phyloP scores from a whole-genome alignment of 2,797 vertebrate species.

The Ispidina picta region DNA sequence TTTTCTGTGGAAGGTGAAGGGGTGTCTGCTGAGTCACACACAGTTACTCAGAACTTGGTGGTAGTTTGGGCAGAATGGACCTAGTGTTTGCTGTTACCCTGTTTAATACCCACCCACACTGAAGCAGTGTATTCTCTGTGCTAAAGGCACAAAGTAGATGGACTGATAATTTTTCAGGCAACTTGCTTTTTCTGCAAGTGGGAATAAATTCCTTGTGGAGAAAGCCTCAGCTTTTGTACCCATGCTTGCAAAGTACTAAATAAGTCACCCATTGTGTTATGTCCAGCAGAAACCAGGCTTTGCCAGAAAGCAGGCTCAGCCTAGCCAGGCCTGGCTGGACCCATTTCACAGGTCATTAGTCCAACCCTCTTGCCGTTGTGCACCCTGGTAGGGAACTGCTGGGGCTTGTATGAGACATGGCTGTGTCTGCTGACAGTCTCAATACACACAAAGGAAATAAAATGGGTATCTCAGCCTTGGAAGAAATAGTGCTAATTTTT shows the following conservation, averaged over 20 bases:
- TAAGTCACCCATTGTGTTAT: background rate
- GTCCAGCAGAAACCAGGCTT: background rate
- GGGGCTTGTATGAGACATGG: background rate
- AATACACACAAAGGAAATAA: background rate
- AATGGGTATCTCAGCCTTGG: background rate
- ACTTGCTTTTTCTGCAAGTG: background rate
- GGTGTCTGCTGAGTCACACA: background rate
- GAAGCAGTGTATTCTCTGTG: background rate
- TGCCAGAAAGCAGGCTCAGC: background rate
- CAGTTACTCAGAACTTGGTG: background rate
- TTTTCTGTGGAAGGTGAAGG: background rate
- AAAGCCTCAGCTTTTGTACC: background rate
- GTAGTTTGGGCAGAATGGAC: background rate
- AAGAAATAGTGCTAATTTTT: background rate
- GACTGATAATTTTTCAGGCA: background rate
- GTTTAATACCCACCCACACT: background rate
- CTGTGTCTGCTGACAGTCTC: background rate
- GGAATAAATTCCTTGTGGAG: background rate
- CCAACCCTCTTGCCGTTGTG: background rate
- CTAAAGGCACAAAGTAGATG: background rate
- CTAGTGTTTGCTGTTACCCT: background rate
- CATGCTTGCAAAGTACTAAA: background rate
- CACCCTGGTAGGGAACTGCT: background rate
- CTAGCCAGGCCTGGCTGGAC: slow-evolving; percentile 16
- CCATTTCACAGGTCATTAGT: slow-evolving; percentile 47